A percentile compares a stretch with the other conserved stretches of the same genome.
Conservation (phyloP, 64 coral and sea anemone genomes). For the Porites lutea region DNA sequence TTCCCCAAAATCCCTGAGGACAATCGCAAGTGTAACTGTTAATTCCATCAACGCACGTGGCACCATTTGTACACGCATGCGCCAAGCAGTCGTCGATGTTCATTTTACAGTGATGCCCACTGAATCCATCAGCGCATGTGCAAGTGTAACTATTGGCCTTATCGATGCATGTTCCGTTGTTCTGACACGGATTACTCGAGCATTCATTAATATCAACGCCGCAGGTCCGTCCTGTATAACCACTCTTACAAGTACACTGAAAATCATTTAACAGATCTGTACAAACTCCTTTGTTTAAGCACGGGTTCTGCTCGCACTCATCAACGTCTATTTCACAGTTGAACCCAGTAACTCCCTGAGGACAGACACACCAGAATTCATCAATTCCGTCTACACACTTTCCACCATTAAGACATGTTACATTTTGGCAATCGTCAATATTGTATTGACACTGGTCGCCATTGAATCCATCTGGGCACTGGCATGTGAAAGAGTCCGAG, state of each 20-base stretch:
- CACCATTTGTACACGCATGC: slow-evolving; percentile 18
- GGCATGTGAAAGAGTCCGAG: not conserved
- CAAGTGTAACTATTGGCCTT: slow-evolving; percentile 45
- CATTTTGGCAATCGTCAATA: not conserved
- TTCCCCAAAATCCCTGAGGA: slow-evolving; percentile 15
- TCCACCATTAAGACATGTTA: not conserved
- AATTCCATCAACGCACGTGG: slow-evolving; percentile 32
- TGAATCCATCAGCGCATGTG: slow-evolving; percentile 47
- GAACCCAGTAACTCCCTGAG: not conserved
- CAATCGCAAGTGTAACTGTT: slow-evolving; percentile 22
- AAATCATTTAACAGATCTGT: slow-evolving; percentile 18
- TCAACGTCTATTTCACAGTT: slow-evolving; percentile 41
- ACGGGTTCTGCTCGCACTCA: slow-evolving; percentile 44
- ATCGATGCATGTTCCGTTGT: slow-evolving; percentile 62
- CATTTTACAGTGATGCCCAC: slow-evolving; percentile 32
- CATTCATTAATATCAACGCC: slow-evolving; percentile 43
- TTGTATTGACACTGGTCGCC: not conserved
- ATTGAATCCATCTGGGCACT: not conserved
- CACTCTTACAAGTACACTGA: slow-evolving; percentile 7
- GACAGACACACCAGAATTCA: not conserved
- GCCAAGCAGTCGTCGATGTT: slow-evolving; percentile 28
- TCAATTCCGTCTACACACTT: not conserved
- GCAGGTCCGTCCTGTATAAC: slow-evolving; percentile 36
- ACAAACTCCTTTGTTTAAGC: slow-evolving; percentile 45
- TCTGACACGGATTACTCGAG: slow-evolving; percentile 23